Conservation (phyloP, 2,888 invertebrate species). For the Tenthredo livida region DNA sequence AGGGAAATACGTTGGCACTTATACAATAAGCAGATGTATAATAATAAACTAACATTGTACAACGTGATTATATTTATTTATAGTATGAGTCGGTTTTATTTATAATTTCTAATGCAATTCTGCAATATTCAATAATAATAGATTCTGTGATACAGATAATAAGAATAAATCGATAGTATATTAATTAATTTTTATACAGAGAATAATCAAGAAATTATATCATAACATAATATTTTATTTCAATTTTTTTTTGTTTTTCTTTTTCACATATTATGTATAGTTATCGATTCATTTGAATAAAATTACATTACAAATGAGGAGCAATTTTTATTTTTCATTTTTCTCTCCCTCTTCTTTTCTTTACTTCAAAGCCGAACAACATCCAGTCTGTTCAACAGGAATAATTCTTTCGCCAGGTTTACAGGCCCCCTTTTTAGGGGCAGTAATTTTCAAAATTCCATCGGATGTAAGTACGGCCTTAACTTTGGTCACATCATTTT, state of each 20-base stretch:
- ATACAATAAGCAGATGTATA: background rate
- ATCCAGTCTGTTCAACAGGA: conserved; percentile 4
- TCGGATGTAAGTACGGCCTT: conserved; percentile 71
- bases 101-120: conserved; percentile 3
- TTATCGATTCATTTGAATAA: background rate
- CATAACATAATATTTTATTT: background rate
- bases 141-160: background rate
- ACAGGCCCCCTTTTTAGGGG: conserved; percentile 63
- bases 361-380: background rate
- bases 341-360: too few relatives aligned
- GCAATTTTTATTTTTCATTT: background rate
- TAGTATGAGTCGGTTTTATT: background rate
- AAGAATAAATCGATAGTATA: background rate
- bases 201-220: background rate
- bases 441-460: conserved; percentile 73
- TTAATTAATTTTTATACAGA: background rate
- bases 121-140: background rate
- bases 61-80: background rate
- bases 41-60: background rate
- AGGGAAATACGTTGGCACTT: background rate
- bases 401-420: conserved; percentile 49
- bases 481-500: conserved; percentile 70
- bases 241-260: background rate
- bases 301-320: background rate
- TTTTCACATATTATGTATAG: background rate